A percentile compares a stretch with the other conserved stretches of the same genome.
These are phyloP conservation scores for Muscidifurax raptorellus DNA, from an alignment of 1,140 invertebrate species.

Conservation along the genomic window DNA sequence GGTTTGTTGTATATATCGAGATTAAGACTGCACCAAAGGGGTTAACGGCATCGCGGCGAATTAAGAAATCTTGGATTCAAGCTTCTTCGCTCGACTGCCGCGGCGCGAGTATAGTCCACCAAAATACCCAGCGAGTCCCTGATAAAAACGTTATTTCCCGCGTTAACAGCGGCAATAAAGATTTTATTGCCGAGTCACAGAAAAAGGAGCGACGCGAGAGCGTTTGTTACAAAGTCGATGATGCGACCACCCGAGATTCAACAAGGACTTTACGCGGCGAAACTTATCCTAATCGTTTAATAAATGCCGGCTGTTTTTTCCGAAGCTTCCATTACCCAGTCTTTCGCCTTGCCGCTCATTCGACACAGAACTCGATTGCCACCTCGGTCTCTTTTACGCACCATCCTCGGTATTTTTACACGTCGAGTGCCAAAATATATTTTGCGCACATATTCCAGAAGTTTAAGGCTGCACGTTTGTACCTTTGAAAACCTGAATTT, in stretches of 20 bases:
- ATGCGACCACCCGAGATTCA: slow-evolving; percentile 34
- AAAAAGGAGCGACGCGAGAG: neutral
- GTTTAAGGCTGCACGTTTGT: neutral
- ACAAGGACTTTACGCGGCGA: neutral
- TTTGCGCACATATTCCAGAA: neutral
- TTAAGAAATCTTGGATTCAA: slow-evolving; percentile 31
- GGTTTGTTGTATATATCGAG: neutral
- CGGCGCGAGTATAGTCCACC: too few species aligned
- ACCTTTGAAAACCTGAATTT: neutral
- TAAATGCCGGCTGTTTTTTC: slow-evolving; percentile 14
- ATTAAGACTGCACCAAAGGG: slow-evolving; percentile 2
- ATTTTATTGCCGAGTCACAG: neutral
- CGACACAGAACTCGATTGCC: neutral
- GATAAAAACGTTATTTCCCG: slow-evolving; percentile 46
- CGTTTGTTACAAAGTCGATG: neutral
- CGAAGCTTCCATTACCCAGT: neutral
- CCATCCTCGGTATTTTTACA: neutral
- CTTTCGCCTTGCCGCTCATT: neutral
- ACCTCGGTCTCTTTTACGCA: neutral
- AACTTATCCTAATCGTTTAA: slow-evolving; percentile 35
- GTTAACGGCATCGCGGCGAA: slow-evolving; percentile 32
- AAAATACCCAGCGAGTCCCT: neutral
- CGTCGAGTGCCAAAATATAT: neutral
- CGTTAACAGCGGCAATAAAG: slow-evolving; percentile 27
- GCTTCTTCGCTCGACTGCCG: neutral